phyloP scores from a whole-genome alignment of 2,113 vertebrate genomes.

The Amphiprion ocellaris region DNA sequence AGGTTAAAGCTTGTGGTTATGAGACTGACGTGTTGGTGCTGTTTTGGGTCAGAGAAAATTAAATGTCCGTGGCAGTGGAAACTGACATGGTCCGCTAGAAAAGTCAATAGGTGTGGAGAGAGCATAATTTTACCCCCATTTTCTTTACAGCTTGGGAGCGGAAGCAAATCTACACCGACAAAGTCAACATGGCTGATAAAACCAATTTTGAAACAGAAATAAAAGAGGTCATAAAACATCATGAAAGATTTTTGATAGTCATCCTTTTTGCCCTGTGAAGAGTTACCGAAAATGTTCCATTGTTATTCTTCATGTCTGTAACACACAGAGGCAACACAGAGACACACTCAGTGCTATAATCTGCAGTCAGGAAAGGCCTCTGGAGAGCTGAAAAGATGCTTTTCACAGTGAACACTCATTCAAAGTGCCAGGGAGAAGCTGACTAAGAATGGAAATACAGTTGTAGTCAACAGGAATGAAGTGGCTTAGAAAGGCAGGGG shows the following conservation, averaged over 20 bases:
- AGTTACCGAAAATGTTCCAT: not conserved
- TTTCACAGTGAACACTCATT: conserved; percentile 51
- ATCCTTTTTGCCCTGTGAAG: not conserved
- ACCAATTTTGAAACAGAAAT: not conserved
- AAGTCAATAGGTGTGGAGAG: conserved; percentile 2
- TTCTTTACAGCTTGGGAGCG: not conserved
- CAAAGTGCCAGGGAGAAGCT: conserved; percentile 28
- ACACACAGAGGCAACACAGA: conserved; percentile 6
- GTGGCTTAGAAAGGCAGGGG: conserved; percentile 28
- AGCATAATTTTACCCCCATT: not conserved
- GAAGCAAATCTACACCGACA: not conserved
- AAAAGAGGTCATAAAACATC: not conserved
- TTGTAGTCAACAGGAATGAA: conserved; percentile 28
- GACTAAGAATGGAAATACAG: conserved; percentile 39
- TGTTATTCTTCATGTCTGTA: not conserved
- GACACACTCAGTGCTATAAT: conserved; percentile 36
- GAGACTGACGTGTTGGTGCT: not conserved
- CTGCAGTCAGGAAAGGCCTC: conserved; percentile 39
- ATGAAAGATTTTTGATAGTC: not conserved
- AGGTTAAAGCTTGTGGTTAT: conserved; percentile 15
- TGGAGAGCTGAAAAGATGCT: conserved; percentile 44
- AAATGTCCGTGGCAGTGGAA: conserved; percentile 10
- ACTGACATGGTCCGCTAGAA: not conserved
- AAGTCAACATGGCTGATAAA: too few species aligned
- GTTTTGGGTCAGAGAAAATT: conserved; percentile 9